Conservation (phyloP, 1,140 invertebrate species). For the Phortica variegata region DNA sequence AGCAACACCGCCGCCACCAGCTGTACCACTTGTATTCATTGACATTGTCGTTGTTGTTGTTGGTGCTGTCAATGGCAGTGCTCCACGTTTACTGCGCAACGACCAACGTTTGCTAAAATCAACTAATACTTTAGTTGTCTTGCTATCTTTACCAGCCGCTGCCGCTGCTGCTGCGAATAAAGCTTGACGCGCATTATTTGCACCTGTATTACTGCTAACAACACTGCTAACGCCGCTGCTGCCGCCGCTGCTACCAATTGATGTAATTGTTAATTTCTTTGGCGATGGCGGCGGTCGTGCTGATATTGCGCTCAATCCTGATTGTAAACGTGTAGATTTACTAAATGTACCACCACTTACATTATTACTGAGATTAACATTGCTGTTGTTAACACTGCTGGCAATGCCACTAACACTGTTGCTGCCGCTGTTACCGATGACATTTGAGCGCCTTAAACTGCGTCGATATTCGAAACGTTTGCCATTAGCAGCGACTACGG, state of each 20-base stretch:
- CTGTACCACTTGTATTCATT: neutral
- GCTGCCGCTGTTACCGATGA: neutral
- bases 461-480: too few species aligned
- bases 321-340: constrained; percentile 32
- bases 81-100: constrained; percentile 15
- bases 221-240: constrained; percentile 6
- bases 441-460: neutral
- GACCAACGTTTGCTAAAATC: constrained; percentile 42
- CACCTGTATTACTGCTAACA: too few species aligned
- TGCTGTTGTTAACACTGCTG: constrained; percentile 4
- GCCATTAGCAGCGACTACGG: too few species aligned
- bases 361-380: neutral
- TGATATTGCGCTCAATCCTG: constrained; percentile 29
- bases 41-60: neutral
- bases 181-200: too few species aligned
- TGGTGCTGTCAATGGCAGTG: constrained; percentile 15
- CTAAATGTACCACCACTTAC: constrained; percentile 13
- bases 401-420: constrained; percentile 1
- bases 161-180: too few species aligned
- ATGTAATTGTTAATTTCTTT: constrained; percentile 31
- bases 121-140: neutral
- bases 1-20: too few species aligned
- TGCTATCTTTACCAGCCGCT: too few species aligned
- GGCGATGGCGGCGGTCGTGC: constrained; percentile 41
- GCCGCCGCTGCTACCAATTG: constrained; percentile 37